phyloP scores from a whole-genome alignment of 2,113 vertebrate species.

The Panthera leo region DNA sequence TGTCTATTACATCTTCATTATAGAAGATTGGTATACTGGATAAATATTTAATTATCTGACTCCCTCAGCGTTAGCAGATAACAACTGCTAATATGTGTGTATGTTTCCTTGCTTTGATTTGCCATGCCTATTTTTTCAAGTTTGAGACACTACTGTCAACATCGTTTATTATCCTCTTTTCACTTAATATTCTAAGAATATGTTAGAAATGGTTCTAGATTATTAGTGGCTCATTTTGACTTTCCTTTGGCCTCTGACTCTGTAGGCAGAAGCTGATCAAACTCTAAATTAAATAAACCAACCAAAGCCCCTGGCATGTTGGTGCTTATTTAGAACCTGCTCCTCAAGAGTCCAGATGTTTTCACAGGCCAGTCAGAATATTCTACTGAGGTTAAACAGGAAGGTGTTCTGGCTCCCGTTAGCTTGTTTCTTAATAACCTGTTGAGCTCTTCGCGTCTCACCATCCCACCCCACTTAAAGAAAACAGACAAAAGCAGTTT shows the following conservation, averaged over 20 bases:
- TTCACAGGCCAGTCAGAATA: neutral
- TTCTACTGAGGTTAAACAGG: neutral
- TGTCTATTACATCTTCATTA: neutral
- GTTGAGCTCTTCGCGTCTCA: neutral
- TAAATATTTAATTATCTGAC: neutral
- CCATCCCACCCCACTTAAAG: neutral
- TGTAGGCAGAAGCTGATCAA: neutral
- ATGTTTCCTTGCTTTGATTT: neutral
- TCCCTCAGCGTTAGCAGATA: neutral
- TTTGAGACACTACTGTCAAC: neutral
- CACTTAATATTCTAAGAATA: neutral
- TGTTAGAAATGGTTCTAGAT: neutral
- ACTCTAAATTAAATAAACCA: neutral
- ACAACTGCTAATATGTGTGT: neutral
- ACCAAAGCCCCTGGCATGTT: neutral
- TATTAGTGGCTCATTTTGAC: neutral
- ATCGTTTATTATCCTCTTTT: neutral
- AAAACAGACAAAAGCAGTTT: neutral
- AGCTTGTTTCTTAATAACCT: neutral
- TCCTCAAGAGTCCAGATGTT: neutral
- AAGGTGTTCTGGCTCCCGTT: neutral
- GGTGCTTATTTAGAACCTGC: neutral
- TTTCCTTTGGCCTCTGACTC: neutral
- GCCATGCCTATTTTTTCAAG: neutral
- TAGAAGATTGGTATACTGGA: neutral